Base-by-base conservation (phyloP, 2,113 vertebrate species). In the Mola mola region DNA sequence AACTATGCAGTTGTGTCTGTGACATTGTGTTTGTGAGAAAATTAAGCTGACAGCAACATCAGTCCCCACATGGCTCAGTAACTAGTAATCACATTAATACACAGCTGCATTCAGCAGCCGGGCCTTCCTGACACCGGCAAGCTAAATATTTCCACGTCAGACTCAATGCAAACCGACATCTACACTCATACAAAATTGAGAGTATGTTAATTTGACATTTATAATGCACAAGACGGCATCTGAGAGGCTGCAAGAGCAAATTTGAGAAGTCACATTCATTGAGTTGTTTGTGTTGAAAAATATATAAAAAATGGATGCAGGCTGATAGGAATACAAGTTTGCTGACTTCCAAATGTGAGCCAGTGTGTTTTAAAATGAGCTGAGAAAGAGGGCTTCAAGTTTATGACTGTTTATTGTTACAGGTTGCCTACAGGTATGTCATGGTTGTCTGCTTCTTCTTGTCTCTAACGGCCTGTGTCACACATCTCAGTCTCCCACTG, bases 81-180 rank as follows among this genome's bases (percentile, higher is more conserved):
- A 72, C 69, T 75, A 75, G 59, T 72, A 82, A 79, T 85, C 83
- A 66, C 55, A 74, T 89, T 79, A 76, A 49, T 20, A 47, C 65
- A 63, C 76, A 74, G 63, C 59, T 75, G 59, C 17, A 78, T 71
- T 67, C 62, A 66, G 52, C 38, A 68, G 59, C 60, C 50, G 29
- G 26, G 50, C 60, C 11, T 38, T 34, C 57, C 55, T 63, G 62
- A 81, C 71, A 67, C 59, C 34, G 34, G 63, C 38, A 26, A 26
- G 71, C 64, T 29, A 81, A 84, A 79, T 57, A 72, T 70, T 47
- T 70, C 41, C 51, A 65, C 59, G 53, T 57, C 58, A 9, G 42
- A 47, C 34, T 46, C 59, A 56, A 80, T 51, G 42, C 38, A 56
- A 66, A 60, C 49, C 55, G 62, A 56, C 72, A 49, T 72, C 29